phyloP scores from a whole-genome alignment of 2,797 vertebrate species.

The Anisognathus igniventris region DNA sequence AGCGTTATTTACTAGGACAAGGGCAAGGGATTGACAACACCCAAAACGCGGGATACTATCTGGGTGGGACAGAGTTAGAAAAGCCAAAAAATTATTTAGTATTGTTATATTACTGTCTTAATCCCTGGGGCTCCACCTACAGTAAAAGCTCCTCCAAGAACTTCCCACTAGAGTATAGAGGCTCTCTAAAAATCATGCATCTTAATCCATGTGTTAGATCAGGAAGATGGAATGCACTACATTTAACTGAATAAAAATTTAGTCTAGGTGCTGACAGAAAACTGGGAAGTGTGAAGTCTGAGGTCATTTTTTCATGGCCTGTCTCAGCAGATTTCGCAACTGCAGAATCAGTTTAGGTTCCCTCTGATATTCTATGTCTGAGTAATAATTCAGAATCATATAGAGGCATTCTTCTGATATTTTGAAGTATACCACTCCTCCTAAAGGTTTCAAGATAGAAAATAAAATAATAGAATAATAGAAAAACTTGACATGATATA shows the following conservation, averaged over 20 bases:
- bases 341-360: not conserved
- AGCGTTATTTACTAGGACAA: not conserved
- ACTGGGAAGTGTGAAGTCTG: slow-evolving; percentile 29
- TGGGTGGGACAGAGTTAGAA: not conserved
- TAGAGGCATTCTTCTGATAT: slow-evolving; percentile 50
- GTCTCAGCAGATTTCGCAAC: slow-evolving; percentile 34
- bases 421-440: slow-evolving; percentile 24
- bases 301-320: slow-evolving; percentile 42
- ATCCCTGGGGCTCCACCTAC: not conserved
- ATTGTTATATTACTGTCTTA: not conserved
- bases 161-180: not conserved
- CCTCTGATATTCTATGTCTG: not conserved
- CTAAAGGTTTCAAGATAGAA: slow-evolving; percentile 42
- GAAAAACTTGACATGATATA: slow-evolving; percentile 37
- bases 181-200: not conserved
- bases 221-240: slow-evolving; percentile 10
- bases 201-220: slow-evolving; percentile 2
- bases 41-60: not conserved
- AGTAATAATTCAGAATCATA: slow-evolving; percentile 43
- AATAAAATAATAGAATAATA: slow-evolving; percentile 51
- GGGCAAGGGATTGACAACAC: not conserved
- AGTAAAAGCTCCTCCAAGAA: not conserved
- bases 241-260: slow-evolving; percentile 33
- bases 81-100: slow-evolving; percentile 19
- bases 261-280: slow-evolving; percentile 39